phyloP scores from a whole-genome alignment of 1,140 invertebrate genomes.

The Pseudomyrmex gracilis region DNA sequence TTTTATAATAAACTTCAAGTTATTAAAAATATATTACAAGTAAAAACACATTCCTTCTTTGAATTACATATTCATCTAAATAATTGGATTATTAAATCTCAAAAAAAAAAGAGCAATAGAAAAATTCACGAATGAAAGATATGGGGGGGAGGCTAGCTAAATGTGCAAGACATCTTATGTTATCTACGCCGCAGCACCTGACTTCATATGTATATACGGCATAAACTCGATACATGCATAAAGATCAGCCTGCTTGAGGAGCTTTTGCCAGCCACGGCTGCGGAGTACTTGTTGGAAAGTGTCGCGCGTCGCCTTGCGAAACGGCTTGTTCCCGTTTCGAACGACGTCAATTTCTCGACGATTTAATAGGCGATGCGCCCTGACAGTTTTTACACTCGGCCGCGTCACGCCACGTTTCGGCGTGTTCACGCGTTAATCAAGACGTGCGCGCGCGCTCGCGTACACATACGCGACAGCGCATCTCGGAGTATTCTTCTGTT shows the following conservation, averaged over 20 bases:
- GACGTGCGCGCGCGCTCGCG: background rate
- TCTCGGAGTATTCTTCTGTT: background rate
- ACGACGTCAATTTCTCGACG: conserved; percentile 51
- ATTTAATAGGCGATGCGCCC: conserved; percentile 52
- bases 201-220: background rate
- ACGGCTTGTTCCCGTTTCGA: conserved; percentile 40
- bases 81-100: background rate
- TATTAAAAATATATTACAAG: no score
- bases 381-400: conserved; percentile 54
- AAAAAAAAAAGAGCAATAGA: background rate
- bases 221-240: conserved; percentile 5
- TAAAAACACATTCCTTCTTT: background rate
- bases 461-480: background rate
- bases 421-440: conserved; percentile 51
- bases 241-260: background rate
- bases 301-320: conserved; percentile 29
- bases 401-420: conserved; percentile 45
- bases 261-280: background rate
- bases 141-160: background rate
- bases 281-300: conserved; percentile 23
- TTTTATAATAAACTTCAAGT: no score
- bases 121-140: background rate
- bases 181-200: conserved; percentile 28
- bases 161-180: background rate
- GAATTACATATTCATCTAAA: no score